These are phyloP conservation scores for Ictidomys tridecemlineatus DNA, from an alignment of 2,113 vertebrate genomes.

Conservation along the genomic window DNA sequence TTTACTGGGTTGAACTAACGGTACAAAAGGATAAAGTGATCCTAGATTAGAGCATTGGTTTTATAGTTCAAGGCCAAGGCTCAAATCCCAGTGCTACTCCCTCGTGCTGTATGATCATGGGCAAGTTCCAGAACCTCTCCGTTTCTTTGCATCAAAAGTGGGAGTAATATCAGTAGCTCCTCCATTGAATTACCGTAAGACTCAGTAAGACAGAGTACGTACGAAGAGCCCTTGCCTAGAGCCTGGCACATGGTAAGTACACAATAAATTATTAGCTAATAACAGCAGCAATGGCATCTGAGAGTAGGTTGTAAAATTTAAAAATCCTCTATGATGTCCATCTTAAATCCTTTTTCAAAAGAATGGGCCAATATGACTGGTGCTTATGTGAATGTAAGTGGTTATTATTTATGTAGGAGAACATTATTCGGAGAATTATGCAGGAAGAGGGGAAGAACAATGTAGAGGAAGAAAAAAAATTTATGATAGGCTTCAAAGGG, in stretches of 20 bases:
- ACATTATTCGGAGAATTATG: conserved; percentile 67
- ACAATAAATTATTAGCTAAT: conserved; percentile 74
- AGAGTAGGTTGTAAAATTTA: conserved; percentile 62
- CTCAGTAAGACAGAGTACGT: not conserved
- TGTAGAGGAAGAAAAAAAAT: conserved; percentile 52
- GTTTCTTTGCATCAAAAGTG: not conserved
- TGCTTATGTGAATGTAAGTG: conserved; percentile 79
- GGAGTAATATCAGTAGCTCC: not conserved
- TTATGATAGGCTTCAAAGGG: conserved; percentile 60
- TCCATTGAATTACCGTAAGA: not conserved
- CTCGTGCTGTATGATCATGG: not conserved
- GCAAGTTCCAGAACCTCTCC: not conserved
- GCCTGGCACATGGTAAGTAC: not conserved
- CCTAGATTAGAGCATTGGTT: not conserved
- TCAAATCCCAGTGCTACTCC: not conserved
- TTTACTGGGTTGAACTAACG: not conserved
- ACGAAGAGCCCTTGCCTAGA: not conserved
- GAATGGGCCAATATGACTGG: conserved; percentile 41
- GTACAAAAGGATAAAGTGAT: not conserved
- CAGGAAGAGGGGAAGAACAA: conserved; percentile 76
- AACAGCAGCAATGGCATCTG: not conserved
- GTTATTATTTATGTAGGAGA: conserved; percentile 83
- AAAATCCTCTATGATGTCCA: conserved; percentile 64
- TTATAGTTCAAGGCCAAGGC: not conserved
- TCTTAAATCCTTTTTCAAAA: conserved; percentile 69